A percentile compares a stretch with the other conserved stretches of the same genome.
Evolutionary conservation across 2,888 invertebrate genomes (phyloP).

Genomic region (Onchidella celtica): DNA sequence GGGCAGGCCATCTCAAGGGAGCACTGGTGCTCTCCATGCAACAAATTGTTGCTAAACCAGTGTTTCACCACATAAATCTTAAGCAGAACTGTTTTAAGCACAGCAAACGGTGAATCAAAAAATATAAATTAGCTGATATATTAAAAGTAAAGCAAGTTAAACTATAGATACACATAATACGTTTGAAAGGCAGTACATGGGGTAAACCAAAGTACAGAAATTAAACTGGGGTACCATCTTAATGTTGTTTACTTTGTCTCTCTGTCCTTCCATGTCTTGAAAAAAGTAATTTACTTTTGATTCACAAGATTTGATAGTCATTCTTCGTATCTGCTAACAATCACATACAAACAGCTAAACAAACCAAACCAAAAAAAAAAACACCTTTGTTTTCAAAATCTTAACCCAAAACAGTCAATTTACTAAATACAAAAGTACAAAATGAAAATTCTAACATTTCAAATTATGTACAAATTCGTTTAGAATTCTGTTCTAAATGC

Average conservation of each 20-base stretch:
- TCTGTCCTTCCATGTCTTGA: too few relatives aligned
- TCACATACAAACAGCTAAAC: slow-evolving; percentile 8
- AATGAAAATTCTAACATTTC: neutral
- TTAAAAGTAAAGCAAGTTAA: too few relatives aligned
- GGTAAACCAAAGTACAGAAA: slow-evolving; percentile 18
- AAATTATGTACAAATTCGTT: slow-evolving; percentile 14
- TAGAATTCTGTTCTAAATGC: too few relatives aligned
- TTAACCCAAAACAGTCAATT: neutral
- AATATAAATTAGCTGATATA: slow-evolving; percentile 14
- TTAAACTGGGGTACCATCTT: slow-evolving; percentile 25
- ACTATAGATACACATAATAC: neutral
- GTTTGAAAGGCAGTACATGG: slow-evolving; percentile 20
- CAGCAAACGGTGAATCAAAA: slow-evolving; percentile 35
- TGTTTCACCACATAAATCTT: too few relatives aligned
- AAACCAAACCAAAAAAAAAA: neutral
- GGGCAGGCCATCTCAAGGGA: too few relatives aligned
- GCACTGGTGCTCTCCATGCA: too few relatives aligned
- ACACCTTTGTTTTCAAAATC: neutral
- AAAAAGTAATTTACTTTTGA: neutral
- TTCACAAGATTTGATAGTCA: too few relatives aligned
- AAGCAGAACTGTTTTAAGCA: slow-evolving; percentile 33
- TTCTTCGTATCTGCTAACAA: too few relatives aligned
- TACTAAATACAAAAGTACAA: slow-evolving; percentile 15
- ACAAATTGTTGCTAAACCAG: too few relatives aligned
- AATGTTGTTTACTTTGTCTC: too few relatives aligned